phyloP scores from a whole-genome alignment of 2,797 vertebrate species.

The Coccyzus lansbergi region DNA sequence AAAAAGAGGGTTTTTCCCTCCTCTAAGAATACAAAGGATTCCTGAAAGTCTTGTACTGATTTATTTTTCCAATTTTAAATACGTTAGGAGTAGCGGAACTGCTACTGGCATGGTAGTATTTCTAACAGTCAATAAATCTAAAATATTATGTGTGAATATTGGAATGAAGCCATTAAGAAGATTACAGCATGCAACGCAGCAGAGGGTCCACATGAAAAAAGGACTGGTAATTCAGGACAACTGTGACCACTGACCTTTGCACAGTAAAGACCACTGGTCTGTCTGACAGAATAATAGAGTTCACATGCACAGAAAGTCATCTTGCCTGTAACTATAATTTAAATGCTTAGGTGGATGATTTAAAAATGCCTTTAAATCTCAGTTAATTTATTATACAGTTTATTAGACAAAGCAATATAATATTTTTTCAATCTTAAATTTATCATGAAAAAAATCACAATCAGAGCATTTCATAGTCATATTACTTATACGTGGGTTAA shows the following conservation, averaged over 20 bases:
- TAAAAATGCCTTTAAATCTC: slow-evolving; percentile 68
- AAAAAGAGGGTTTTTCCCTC: slow-evolving; percentile 45
- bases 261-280: slow-evolving; percentile 88
- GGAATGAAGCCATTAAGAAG: slow-evolving; percentile 93
- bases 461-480: neutral
- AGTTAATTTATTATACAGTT: slow-evolving; percentile 70
- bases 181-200: slow-evolving; percentile 86
- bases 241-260: slow-evolving; percentile 96
- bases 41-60: slow-evolving; percentile 81
- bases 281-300: slow-evolving; percentile 82
- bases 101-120: slow-evolving; percentile 93
- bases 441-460: slow-evolving; percentile 15
- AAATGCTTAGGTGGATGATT: slow-evolving; percentile 62
- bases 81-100: slow-evolving; percentile 87
- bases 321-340: slow-evolving; percentile 80
- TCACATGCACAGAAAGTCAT: slow-evolving; percentile 86
- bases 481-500: neutral
- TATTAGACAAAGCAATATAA: slow-evolving; percentile 59
- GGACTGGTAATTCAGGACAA: slow-evolving; percentile 94
- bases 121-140: slow-evolving; percentile 99
- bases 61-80: slow-evolving; percentile 90
- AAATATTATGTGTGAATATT: slow-evolving; percentile 99
- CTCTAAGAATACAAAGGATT: slow-evolving; percentile 80
- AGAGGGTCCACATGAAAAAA: slow-evolving; percentile 89
- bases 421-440: slow-evolving; percentile 51